phyloP scores from a whole-genome alignment of 2,888 invertebrate species.

The Diarsia rubi region DNA sequence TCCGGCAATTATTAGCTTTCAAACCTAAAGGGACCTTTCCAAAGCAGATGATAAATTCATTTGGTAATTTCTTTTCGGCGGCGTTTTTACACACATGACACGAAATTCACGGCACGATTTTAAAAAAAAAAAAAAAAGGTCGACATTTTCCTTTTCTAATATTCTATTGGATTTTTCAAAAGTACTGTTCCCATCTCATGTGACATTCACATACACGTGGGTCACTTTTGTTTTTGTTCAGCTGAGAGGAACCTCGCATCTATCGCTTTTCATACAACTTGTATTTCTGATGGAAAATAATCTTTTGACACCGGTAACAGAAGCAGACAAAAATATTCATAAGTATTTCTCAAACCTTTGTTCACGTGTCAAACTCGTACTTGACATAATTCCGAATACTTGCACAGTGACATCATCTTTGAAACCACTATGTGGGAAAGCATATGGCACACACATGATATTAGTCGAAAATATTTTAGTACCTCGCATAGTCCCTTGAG shows the following conservation, averaged over 20 bases:
- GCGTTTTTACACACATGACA: constrained; percentile 2
- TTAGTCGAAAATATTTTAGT: constrained; percentile 38
- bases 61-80: not conserved
- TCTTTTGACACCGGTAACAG: constrained; percentile 8
- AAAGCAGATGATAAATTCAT: constrained; percentile 21
- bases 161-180: constrained; percentile 31
- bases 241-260: not conserved
- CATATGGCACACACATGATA: constrained; percentile 60
- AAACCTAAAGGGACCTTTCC: not conserved
- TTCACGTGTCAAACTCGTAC: constrained; percentile 15
- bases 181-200: constrained; percentile 13
- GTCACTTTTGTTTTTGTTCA: constrained; percentile 21
- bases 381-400: constrained; percentile 33
- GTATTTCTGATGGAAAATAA: not conserved
- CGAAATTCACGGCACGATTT: constrained; percentile 13
- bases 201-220: constrained; percentile 20
- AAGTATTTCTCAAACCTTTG: not conserved
- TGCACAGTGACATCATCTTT: constrained; percentile 54
- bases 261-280: not conserved
- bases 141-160: constrained; percentile 43
- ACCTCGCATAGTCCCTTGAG: constrained; percentile 16
- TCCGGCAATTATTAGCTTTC: not conserved
- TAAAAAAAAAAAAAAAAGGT: no score
- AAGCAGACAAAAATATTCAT: not conserved
- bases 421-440: constrained; percentile 37